Evolutionary conservation across 2,888 invertebrate species (phyloP).

Genomic region (Erannis defoliaria): DNA sequence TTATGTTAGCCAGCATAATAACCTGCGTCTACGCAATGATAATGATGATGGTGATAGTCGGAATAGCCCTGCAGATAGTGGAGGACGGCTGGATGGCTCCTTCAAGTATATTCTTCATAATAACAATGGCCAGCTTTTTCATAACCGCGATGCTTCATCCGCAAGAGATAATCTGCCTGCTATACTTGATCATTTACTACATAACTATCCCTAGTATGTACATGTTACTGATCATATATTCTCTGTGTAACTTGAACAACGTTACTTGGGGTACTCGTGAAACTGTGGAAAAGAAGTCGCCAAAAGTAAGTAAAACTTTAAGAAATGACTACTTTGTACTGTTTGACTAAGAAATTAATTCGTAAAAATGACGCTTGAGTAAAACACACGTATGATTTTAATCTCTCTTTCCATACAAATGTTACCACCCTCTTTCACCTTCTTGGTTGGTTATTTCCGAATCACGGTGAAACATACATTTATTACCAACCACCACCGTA

Average conservation of each 20-base stretch:
- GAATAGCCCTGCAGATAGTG: slow-evolving; percentile 91
- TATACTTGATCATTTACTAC: slow-evolving; percentile 91
- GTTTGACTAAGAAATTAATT: no score
- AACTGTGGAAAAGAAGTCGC: slow-evolving; percentile 82
- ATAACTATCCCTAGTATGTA: slow-evolving; percentile 98
- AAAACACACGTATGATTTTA: no score
- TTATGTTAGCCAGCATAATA: slow-evolving; percentile 91
- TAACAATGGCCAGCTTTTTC: slow-evolving; percentile 89
- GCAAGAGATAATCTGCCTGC: slow-evolving; percentile 90
- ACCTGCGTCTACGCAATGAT: slow-evolving; percentile 93
- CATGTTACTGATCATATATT: slow-evolving; percentile 96
- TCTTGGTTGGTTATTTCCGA: no score
- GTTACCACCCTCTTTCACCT: no score
- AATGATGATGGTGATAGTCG: slow-evolving; percentile 95
- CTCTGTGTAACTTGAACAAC: slow-evolving; percentile 96
- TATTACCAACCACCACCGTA: no score
- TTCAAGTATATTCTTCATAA: slow-evolving; percentile 93
- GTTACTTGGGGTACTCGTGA: slow-evolving; percentile 98
- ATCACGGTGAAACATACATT: no score
- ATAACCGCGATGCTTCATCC: slow-evolving; percentile 91
- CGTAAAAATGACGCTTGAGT: no score
- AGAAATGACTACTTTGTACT: no score
- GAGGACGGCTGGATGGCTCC: slow-evolving; percentile 94
- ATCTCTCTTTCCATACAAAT: no score
- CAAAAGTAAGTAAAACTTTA: slow-evolving; percentile 60